Percentiles rank a stretch among this genome's conserved stretches.
Conservation (phyloP, 2,797 vertebrate genomes). For the Bothrops alternatus region DNA sequence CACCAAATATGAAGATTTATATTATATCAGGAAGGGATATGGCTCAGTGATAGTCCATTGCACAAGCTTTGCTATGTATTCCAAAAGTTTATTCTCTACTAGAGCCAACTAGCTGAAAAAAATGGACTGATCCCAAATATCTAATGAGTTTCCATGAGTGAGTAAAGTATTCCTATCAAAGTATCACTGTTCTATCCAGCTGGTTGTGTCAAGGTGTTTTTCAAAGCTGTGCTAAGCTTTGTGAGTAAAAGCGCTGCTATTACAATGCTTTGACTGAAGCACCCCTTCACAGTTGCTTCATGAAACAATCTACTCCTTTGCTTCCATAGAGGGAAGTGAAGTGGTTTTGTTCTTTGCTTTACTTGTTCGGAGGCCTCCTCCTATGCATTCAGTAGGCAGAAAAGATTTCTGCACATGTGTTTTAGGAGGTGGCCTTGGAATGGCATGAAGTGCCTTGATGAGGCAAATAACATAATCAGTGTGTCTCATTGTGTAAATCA, state of each 20-base stretch:
- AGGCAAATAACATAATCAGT: not conserved
- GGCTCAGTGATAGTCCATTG: not conserved
- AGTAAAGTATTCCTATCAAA: not conserved
- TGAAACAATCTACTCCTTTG: not conserved
- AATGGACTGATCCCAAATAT: not conserved
- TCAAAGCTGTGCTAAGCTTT: not conserved
- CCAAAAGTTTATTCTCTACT: not conserved
- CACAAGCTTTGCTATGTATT: not conserved
- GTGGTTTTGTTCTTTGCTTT: not conserved
- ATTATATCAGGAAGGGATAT: not conserved
- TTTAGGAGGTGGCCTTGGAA: not conserved
- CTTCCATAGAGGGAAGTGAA: not conserved
- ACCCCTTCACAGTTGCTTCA: not conserved
- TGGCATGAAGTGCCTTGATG: not conserved
- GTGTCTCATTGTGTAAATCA: not conserved
- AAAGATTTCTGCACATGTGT: not conserved
- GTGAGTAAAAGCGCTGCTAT: not conserved
- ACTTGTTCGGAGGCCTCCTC: not conserved
- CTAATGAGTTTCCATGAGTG: not conserved
- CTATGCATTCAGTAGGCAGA: not conserved
- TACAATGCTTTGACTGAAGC: not conserved
- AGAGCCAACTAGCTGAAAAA: not conserved
- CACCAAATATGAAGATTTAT: not conserved
- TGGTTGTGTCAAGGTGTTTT: not conserved
- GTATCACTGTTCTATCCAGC: not conserved